phyloP scores from a whole-genome alignment of 2,113 vertebrate species.

The Calidris pygmaea region DNA sequence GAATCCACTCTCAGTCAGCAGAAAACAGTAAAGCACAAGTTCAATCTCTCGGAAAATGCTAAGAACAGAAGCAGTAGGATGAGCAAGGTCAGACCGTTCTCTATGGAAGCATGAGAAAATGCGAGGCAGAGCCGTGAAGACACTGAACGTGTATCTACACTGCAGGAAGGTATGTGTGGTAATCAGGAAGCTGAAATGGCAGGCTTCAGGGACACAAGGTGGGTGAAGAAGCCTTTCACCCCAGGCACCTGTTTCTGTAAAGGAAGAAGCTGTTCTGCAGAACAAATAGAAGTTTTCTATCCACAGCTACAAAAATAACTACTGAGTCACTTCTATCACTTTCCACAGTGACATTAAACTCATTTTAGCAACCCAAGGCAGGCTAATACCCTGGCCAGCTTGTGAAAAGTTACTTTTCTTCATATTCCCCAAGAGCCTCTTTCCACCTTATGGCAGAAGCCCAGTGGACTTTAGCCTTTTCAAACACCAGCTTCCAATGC shows the following conservation, averaged over 20 bases:
- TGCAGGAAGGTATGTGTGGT: fast-evolving
- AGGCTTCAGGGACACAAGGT: not conserved
- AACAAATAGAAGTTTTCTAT: not conserved
- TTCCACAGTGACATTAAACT: not conserved
- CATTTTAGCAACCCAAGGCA: not conserved
- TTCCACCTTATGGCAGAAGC: not conserved
- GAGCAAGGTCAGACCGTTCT: not conserved
- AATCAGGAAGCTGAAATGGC: not conserved
- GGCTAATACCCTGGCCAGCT: not conserved
- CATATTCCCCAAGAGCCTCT: not conserved
- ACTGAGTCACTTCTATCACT: not conserved
- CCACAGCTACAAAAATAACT: not conserved
- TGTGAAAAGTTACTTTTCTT: not conserved
- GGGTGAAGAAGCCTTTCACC: not conserved
- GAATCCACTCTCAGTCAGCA: not conserved
- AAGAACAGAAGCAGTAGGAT: not conserved
- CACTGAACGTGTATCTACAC: not conserved
- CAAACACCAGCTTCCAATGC: not conserved
- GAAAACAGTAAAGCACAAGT: not conserved
- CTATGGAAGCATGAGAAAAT: not conserved
- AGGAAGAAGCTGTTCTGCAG: not conserved
- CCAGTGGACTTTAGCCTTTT: not conserved
- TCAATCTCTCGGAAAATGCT: not conserved
- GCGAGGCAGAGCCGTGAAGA: not conserved
- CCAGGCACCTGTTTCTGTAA: not conserved